Evolutionary conservation across 2,888 invertebrate genomes (phyloP), one percentile per base, ranked within the genome.

Genomic region (Pseudococcus longispinus): DNA sequence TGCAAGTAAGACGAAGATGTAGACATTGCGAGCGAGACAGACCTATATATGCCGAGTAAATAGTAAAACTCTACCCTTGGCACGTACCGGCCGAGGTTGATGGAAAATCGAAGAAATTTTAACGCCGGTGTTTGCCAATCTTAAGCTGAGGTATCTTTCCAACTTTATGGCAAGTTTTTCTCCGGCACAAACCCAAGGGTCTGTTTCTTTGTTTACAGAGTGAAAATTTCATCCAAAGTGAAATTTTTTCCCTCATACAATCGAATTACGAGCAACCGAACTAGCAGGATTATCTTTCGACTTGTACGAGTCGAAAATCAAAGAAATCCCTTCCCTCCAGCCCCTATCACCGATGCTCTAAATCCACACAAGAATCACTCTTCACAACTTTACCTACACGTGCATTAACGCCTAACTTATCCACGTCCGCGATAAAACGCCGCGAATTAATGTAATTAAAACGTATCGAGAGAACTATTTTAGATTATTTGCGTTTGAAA

Each of bases 51-150:
- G 51, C 60, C 60, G 60, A 60, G 60, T 60, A 60, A 60, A 60
- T 60, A 60, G 60, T 60, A 60, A 60, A 60, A 60, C 60, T 60
- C 60, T 60, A 60, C 60, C 60, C 60, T 60, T 60, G 60, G 60
- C 60, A 60, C 60, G 60, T 60, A 60, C 23, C 60, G 60, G 60
- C 11, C 60, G 23, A 23, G 23, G 23, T 60, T 60, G 60, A 60
- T 60, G 60, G 60, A 60, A 60, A 60, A 60, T 60, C 60, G 60
- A 60, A 60, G 23, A 20, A 60, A 60, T 60, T 60, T 60, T 60
- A 37, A 60, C 60, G 60, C 60, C 23, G 60, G 60, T 60, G 60
- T 60, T 60, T 23, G 20, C 55, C 37, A 37, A 37, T 37, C 37
- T 37, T 37, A 37, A 37, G 37, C 37, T 4, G 37, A 37, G 8